Evolutionary conservation across 1,140 invertebrate genomes (phyloP).

Genomic region (Doryteuthis pealeii): DNA sequence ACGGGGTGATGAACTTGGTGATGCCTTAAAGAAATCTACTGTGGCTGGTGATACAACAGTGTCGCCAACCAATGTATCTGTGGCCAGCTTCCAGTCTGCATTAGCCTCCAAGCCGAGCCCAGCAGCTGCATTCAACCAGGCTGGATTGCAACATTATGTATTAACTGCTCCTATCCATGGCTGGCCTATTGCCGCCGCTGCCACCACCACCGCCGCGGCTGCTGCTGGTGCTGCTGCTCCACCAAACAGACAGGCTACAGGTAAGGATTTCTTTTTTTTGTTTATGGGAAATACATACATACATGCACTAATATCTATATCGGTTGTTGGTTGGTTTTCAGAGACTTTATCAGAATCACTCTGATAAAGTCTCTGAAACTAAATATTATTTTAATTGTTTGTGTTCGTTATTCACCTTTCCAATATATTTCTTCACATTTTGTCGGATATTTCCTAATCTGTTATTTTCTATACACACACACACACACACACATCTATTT

Average conservation of each 20-base stretch:
- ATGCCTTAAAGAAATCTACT: conserved; percentile 3
- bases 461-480: too few species aligned
- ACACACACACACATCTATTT: background rate
- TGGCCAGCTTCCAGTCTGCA: background rate
- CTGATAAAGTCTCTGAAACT: background rate
- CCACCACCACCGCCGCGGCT: too few species aligned
- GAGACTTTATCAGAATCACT: background rate
- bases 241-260: background rate
- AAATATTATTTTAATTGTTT: too few species aligned
- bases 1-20: background rate
- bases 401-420: too few species aligned
- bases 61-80: background rate
- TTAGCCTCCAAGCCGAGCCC: background rate
- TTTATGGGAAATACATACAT: background rate
- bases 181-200: too few species aligned
- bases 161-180: background rate
- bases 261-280: background rate
- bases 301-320: background rate
- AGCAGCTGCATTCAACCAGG: background rate
- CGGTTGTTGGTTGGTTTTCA: background rate
- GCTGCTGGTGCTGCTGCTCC: too few species aligned
- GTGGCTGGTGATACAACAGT: too few species aligned
- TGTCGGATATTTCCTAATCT: too few species aligned
- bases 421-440: too few species aligned
- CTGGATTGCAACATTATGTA: background rate